These are phyloP conservation scores for Hippasteria phrygiana DNA, from an alignment of 53 echinoderm and acorn worm species.

Conservation along the genomic window DNA sequence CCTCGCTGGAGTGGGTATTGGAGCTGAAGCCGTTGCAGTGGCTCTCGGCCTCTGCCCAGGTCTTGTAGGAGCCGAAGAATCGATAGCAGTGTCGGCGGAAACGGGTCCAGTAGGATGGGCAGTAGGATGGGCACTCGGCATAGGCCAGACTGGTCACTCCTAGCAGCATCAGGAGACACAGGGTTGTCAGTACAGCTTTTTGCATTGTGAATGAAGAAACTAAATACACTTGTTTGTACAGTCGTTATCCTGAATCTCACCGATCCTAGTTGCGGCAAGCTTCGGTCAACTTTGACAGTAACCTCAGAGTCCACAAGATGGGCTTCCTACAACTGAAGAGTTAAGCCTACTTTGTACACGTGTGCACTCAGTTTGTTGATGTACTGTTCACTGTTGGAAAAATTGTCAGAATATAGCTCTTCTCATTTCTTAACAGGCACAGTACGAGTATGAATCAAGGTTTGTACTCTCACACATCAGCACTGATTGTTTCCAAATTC, in stretches of 20 bases:
- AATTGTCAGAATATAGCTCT: too few species aligned
- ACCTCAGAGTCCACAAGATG: too few species aligned
- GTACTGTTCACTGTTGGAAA: too few species aligned
- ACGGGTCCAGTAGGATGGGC: conserved; percentile 65
- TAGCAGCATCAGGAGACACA: conserved; percentile 24
- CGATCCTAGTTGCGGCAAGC: neutral
- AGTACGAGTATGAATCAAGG: too few species aligned
- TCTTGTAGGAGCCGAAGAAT: conserved; percentile 55
- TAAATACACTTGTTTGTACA: too few species aligned
- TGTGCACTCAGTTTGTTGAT: too few species aligned
- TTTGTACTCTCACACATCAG: too few species aligned
- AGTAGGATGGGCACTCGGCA: conserved; percentile 59
- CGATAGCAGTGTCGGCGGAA: conserved; percentile 64
- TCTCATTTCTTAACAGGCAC: too few species aligned
- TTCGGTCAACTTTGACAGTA: neutral
- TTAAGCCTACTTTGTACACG: too few species aligned
- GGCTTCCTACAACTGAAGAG: too few species aligned
- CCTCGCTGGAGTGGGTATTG: conserved; percentile 43
- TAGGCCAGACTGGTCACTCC: conserved; percentile 6
- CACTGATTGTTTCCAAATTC: too few species aligned
- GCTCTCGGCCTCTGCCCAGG: conserved; percentile 53
- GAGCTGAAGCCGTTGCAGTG: conserved; percentile 66
- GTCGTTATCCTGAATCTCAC: neutral
- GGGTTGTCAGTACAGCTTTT: conserved; percentile 13
- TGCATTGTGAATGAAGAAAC: conserved; percentile 15